Conservation (phyloP, 2,113 vertebrate genomes). For the Neofelis nebulosa region DNA sequence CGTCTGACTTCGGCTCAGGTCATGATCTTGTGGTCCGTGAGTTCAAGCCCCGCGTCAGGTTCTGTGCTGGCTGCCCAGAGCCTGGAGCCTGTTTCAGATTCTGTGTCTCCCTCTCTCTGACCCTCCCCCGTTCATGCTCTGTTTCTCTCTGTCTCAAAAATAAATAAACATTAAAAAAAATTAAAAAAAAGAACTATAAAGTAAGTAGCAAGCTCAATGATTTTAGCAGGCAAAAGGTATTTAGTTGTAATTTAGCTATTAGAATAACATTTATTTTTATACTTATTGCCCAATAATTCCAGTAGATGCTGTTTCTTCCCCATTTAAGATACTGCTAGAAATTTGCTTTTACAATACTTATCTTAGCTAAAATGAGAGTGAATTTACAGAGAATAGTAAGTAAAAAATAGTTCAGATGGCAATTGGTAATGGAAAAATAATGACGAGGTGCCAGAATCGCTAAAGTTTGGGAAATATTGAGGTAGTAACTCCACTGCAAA, state of each 20-base stretch:
- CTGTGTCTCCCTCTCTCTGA: no score
- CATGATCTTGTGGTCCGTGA: no score
- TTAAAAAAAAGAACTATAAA: not conserved
- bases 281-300: not conserved
- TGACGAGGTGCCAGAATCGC: not conserved
- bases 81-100: no score
- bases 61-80: no score
- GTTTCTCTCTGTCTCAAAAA: no score
- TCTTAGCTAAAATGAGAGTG: not conserved
- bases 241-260: not conserved
- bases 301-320: not conserved
- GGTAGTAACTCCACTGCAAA: not conserved
- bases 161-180: no score
- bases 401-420: not conserved
- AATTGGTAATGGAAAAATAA: not conserved
- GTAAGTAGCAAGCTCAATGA: not conserved
- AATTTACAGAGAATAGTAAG: not conserved
- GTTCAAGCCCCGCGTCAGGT: no score
- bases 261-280: not conserved
- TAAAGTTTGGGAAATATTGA: not conserved
- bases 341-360: conserved; percentile 30
- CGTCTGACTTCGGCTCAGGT: no score
- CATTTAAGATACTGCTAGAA: not conserved
- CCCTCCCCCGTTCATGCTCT: no score
- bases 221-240: not conserved